Conservation (phyloP, 1,140 invertebrate genomes). For the Laupala kohalensis region DNA sequence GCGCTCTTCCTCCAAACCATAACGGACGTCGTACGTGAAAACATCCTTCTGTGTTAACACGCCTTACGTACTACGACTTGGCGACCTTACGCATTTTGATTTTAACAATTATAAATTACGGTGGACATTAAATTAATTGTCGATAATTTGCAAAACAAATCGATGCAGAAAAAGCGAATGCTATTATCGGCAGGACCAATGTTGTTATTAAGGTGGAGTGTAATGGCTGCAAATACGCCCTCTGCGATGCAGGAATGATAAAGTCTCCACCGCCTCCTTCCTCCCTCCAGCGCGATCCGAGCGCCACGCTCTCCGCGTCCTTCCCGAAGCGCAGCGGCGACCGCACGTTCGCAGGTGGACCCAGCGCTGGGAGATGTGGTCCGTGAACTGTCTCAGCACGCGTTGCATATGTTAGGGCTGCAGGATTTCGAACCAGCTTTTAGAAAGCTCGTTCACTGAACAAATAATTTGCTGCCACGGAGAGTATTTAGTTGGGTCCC, state of each 20-base stretch:
- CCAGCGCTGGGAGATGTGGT: no score
- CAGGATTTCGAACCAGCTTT: no score
- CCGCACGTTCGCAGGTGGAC: neutral
- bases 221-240: neutral
- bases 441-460: no score
- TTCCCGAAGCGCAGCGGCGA: neutral
- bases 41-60: neutral
- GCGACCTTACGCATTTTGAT: neutral
- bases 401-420: no score
- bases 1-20: neutral
- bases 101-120: neutral
- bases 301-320: neutral
- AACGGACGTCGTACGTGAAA: neutral
- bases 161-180: neutral
- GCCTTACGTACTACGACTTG: neutral
- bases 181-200: neutral
- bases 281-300: neutral
- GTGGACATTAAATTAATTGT: neutral
- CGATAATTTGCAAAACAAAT: neutral
- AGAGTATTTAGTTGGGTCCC: no score
- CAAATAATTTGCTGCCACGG: no score
- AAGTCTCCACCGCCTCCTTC: neutral
- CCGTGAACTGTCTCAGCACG: no score
- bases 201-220: neutral
- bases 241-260: neutral